A percentile compares a stretch with the other conserved stretches of the same genome.
phyloP scores from a whole-genome alignment of 2,888 invertebrate species.

The Pyrrhosoma nymphula region DNA sequence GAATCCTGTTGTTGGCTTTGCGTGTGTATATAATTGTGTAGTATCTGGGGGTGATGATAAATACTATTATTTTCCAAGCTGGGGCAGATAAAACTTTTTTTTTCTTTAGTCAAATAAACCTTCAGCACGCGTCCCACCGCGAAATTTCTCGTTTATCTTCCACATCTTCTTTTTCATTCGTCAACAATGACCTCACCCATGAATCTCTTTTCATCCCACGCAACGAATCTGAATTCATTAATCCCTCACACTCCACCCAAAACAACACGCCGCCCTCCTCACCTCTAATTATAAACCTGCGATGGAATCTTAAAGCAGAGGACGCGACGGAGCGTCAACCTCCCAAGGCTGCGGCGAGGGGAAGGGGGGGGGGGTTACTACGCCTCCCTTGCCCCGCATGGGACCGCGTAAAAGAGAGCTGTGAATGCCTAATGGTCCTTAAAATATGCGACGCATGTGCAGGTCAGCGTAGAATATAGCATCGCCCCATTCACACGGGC shows the following conservation, averaged over 20 bases:
- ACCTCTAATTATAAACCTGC: constrained; percentile 18
- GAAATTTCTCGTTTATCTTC: background rate
- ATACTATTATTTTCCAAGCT: background rate
- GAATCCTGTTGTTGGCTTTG: background rate
- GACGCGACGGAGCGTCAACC: background rate
- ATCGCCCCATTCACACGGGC: too few species aligned
- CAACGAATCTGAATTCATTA: constrained; percentile 1
- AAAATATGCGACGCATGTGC: background rate
- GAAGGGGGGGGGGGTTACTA: background rate
- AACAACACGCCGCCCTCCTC: background rate
- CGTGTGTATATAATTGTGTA: background rate
- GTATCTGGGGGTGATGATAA: background rate
- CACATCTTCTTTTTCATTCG: background rate
- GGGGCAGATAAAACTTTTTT: background rate
- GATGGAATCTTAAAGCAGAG: background rate
- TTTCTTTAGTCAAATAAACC: background rate
- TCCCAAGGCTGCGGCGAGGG: background rate
- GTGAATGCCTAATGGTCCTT: background rate
- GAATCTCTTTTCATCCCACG: background rate
- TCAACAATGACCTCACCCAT: background rate
- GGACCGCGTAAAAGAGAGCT: background rate
- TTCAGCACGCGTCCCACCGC: background rate
- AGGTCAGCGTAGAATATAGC: background rate
- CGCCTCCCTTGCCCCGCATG: background rate
- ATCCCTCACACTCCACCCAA: background rate